Conservation (phyloP, 2,113 vertebrate species). For the Triplophysa rosa region DNA sequence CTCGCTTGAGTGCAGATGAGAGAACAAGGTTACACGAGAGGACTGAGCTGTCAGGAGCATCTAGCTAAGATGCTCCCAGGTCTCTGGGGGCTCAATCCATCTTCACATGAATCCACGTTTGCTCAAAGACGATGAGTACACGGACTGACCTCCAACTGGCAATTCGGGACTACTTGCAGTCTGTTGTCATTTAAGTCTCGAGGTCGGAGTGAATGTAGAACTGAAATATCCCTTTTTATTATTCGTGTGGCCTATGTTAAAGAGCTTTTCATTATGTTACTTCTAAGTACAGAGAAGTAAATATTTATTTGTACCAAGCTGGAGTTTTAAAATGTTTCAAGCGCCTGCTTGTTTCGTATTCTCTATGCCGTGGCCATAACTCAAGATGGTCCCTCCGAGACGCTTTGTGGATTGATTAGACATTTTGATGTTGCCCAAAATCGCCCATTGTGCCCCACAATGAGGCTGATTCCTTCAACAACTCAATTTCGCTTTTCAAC, state of each 20-base stretch:
- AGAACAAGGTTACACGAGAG: constrained; percentile 49
- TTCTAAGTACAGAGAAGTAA: background rate
- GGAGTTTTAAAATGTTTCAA: background rate
- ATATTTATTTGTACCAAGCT: background rate
- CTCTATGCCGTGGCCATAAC: background rate
- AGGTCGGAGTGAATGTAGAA: background rate
- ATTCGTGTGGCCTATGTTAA: background rate
- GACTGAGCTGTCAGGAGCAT: constrained; percentile 49
- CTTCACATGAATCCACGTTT: constrained; percentile 32
- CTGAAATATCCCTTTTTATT: background rate
- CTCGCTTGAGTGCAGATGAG: constrained; percentile 50
- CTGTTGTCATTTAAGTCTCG: background rate
- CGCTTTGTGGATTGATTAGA: constrained; percentile 4
- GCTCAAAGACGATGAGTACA: constrained; percentile 12
- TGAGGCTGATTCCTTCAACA: constrained; percentile 33
- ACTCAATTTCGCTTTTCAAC: constrained; percentile 27
- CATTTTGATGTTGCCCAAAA: constrained; percentile 24
- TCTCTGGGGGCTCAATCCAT: constrained; percentile 31
- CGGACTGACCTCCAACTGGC: constrained; percentile 19
- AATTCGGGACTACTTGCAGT: background rate
- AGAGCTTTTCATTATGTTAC: background rate
- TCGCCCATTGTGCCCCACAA: constrained; percentile 23
- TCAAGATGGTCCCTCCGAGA: background rate
- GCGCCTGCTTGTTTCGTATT: background rate
- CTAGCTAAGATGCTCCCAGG: constrained; percentile 14